Evolutionary conservation across 1,140 invertebrate species (phyloP).

Genomic region (Psix sp.): DNA sequence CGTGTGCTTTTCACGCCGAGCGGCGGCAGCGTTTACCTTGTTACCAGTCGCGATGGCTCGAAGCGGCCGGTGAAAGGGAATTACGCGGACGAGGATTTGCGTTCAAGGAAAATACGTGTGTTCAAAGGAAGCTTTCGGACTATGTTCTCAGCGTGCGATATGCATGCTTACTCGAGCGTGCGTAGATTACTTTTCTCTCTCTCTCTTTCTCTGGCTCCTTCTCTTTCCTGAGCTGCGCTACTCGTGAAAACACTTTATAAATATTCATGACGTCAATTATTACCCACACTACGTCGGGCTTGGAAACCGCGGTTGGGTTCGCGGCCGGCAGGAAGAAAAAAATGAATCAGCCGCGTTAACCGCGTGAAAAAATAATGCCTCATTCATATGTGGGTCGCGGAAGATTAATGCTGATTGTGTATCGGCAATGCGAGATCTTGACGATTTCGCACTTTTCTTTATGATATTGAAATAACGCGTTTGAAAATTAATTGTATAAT

Average conservation of each 20-base stretch:
- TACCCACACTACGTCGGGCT: conserved; percentile 3
- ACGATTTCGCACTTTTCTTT: not conserved
- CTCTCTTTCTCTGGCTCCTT: conserved; percentile 29
- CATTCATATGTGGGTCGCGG: conserved; percentile 1
- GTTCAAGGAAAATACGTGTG: conserved; percentile 70
- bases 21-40: conserved; percentile 26
- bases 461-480: not conserved
- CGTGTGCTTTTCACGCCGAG: conserved; percentile 29
- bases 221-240: conserved; percentile 12
- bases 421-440: too few species aligned
- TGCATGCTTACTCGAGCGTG: conserved; percentile 36
- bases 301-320: not conserved
- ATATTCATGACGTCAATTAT: conserved; percentile 24
- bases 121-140: conserved; percentile 63
- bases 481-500: not conserved
- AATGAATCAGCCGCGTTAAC: not conserved
- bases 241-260: conserved; percentile 24
- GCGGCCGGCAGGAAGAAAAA: too few species aligned
- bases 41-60: conserved; percentile 9
- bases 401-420: conserved; percentile 1
- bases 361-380: not conserved
- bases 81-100: conserved; percentile 64
- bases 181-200: conserved; percentile 27
- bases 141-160: too few species aligned
- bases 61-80: conserved; percentile 70